These are phyloP conservation scores for Taeniopygia guttata DNA, from an alignment of 2,797 vertebrate genomes.

Conservation along the genomic window DNA sequence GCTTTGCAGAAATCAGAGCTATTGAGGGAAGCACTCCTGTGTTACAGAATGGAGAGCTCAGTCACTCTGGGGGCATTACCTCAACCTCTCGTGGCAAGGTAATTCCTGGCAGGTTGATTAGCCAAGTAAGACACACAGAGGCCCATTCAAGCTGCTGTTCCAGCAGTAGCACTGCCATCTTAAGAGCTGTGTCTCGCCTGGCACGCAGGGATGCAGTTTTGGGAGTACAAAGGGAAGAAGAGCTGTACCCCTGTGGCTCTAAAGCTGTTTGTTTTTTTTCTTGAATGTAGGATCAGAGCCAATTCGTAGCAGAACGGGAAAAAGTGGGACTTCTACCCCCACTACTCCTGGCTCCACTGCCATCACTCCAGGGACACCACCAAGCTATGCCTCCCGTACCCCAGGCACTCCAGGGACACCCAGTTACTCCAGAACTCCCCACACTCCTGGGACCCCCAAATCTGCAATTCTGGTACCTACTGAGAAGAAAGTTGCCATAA, in stretches of 20 bases:
- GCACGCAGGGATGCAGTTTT: not conserved
- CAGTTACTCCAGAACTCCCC: slow-evolving; percentile 85
- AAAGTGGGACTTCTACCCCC: slow-evolving; percentile 91
- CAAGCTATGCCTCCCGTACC: slow-evolving; percentile 91
- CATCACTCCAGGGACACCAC: slow-evolving; percentile 91
- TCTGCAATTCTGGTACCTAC: slow-evolving; percentile 89
- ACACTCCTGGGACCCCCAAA: slow-evolving; percentile 90
- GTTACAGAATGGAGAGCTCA: not conserved
- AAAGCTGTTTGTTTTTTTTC: not conserved
- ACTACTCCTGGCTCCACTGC: slow-evolving; percentile 92
- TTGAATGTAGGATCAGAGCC: slow-evolving; percentile 83
- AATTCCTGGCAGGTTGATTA: not conserved
- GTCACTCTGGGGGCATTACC: not conserved
- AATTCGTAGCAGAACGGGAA: slow-evolving; percentile 87
- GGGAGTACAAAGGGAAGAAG: not conserved
- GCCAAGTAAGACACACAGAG: not conserved
- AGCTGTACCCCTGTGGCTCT: not conserved
- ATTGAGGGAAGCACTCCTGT: not conserved
- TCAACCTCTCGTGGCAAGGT: not conserved
- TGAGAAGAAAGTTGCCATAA: slow-evolving; percentile 94
- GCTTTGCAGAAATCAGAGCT: not conserved
- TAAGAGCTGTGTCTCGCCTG: not conserved
- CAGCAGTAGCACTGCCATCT: not conserved
- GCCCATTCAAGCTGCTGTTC: not conserved
- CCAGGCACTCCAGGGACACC: slow-evolving; percentile 90